Evolutionary conservation across 92 coral and sea anemone species (phyloP).

Genomic region (Epizoanthus ramosus): DNA sequence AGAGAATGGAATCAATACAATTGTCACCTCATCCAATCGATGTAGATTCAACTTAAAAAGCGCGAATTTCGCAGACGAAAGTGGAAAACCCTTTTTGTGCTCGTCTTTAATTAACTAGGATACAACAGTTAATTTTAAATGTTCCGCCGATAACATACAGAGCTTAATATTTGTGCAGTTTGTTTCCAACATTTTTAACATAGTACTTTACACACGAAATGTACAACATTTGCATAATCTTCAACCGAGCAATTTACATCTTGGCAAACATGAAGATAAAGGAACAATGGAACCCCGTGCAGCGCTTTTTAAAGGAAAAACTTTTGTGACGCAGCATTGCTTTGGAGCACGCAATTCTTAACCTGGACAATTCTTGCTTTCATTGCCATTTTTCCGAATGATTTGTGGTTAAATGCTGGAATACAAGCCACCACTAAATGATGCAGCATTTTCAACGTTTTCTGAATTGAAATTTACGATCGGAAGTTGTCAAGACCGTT

Average conservation of each 20-base stretch:
- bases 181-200: conserved; percentile 32
- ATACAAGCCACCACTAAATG: neutral
- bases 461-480: conserved; percentile 30
- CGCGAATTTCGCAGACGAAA: conserved; percentile 4
- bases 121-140: neutral
- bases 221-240: conserved; percentile 45
- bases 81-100: neutral
- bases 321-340: conserved; percentile 20
- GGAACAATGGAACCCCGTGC: conserved; percentile 33
- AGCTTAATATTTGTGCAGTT: conserved; percentile 25
- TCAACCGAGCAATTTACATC: conserved; percentile 29
- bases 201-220: conserved; percentile 36
- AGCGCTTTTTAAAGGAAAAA: conserved; percentile 19
- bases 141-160: conserved; percentile 26
- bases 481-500: conserved; percentile 44
- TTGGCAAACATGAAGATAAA: conserved; percentile 23
- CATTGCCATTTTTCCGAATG: neutral
- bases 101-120: conserved; percentile 1
- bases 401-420: neutral
- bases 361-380: neutral
- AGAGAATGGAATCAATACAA: neutral
- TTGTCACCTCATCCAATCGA: neutral
- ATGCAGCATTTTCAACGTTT: neutral
- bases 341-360: conserved; percentile 33
- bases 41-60: neutral